Conservation (phyloP, 2,797 vertebrate genomes). For the Catostomus latipinnis region DNA sequence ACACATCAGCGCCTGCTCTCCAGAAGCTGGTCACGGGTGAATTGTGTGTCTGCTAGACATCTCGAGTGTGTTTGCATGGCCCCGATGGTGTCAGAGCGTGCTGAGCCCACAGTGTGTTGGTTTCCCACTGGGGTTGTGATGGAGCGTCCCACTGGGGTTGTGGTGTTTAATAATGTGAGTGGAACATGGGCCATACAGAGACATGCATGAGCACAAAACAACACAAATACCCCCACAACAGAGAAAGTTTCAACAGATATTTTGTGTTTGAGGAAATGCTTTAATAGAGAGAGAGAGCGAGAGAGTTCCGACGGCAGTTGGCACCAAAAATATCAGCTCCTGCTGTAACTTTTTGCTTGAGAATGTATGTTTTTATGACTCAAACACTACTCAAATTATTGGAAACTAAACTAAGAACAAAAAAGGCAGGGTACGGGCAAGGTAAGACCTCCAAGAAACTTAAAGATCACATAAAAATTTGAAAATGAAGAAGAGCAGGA, state of each 20-base stretch:
- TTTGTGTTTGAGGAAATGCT: not conserved
- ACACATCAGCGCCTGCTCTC: conserved; percentile 36
- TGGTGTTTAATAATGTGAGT: conserved; percentile 39
- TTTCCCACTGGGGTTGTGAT: conserved; percentile 25
- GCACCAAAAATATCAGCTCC: too few species aligned
- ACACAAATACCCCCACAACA: not conserved
- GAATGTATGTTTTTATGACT: too few species aligned
- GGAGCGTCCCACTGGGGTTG: conserved; percentile 27
- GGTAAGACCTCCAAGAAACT: too few species aligned
- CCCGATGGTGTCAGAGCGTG: conserved; percentile 21
- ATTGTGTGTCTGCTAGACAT: conserved; percentile 40
- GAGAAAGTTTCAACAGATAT: not conserved
- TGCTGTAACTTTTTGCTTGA: too few species aligned
- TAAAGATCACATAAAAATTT: too few species aligned
- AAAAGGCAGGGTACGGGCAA: too few species aligned
- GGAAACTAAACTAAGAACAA: too few species aligned
- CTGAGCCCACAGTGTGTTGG: conserved; percentile 16
- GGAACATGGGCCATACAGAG: conserved; percentile 13
- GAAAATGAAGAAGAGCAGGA: too few species aligned
- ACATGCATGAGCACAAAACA: conserved; percentile 5
- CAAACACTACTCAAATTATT: too few species aligned
- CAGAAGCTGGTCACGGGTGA: conserved; percentile 34
- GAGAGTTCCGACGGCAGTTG: too few species aligned
- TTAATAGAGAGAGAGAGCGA: too few species aligned
- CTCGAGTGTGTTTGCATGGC: conserved; percentile 41